A percentile compares a stretch with the other conserved stretches of the same genome.
Conservation (phyloP, 1,140 invertebrate species). For the Lepidurus apus region DNA sequence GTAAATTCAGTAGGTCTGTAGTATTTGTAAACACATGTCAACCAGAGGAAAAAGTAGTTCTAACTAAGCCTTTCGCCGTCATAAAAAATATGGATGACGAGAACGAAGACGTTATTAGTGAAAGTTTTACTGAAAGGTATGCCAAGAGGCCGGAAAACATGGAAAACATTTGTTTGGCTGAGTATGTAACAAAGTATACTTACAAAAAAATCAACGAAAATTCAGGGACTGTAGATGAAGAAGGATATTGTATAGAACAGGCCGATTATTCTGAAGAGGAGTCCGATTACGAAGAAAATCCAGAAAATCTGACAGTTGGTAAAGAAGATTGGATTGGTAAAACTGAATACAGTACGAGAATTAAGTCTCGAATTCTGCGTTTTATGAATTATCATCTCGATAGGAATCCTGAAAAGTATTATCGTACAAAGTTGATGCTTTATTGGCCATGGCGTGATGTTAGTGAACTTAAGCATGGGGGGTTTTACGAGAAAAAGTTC, state of each 20-base stretch:
- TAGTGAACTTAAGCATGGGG: background rate
- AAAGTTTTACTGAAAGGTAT: constrained; percentile 2
- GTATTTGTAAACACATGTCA: constrained; percentile 35
- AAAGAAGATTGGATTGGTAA: constrained; percentile 6
- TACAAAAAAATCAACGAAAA: background rate
- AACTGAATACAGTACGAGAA: background rate
- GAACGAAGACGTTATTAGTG: background rate
- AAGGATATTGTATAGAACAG: background rate
- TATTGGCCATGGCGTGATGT: constrained; percentile 4
- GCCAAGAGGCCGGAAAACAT: constrained; percentile 29
- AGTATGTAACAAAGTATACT: constrained; percentile 13
- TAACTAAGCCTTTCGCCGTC: background rate
- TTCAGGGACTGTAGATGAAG: background rate
- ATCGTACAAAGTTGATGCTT: background rate
- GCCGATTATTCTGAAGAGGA: background rate
- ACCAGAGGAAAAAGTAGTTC: constrained; percentile 29
- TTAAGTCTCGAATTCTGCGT: background rate
- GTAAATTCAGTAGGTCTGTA: constrained; percentile 35
- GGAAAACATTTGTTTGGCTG: constrained; percentile 31
- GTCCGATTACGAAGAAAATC: background rate
- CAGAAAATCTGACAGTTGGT: background rate
- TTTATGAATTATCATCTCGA: background rate
- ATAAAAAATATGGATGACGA: background rate
- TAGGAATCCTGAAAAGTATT: background rate
- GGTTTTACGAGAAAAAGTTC: background rate